phyloP scores from a whole-genome alignment of 2,888 invertebrate genomes.

The Platycnemis pennipes region DNA sequence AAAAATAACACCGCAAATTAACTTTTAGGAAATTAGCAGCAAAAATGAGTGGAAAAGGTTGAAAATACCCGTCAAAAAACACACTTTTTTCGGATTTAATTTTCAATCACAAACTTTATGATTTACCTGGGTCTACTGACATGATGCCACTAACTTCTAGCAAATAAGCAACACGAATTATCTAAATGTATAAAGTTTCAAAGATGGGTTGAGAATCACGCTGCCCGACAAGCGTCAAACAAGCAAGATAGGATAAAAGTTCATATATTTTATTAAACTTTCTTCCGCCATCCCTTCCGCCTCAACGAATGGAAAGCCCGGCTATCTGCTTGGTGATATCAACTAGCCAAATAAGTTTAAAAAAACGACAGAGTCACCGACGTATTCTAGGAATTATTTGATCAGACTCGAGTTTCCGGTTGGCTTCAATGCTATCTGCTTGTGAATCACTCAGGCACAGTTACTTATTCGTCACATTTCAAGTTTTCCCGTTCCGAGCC shows the following conservation, averaged over 20 bases:
- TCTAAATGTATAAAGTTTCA: too few species aligned
- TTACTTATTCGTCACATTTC: constrained; percentile 38
- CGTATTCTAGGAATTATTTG: constrained; percentile 1
- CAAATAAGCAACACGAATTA: too few species aligned
- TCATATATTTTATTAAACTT: background rate
- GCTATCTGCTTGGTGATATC: background rate
- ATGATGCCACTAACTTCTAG: too few species aligned
- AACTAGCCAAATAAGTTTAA: background rate
- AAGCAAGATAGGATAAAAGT: too few species aligned
- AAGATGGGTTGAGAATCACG: background rate
- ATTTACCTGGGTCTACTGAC: too few species aligned
- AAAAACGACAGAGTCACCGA: background rate
- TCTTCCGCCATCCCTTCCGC: background rate
- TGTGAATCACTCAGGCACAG: constrained; percentile 31
- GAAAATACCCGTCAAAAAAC: too few species aligned
- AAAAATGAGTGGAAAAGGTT: too few species aligned
- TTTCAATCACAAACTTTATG: too few species aligned
- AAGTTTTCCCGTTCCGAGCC: constrained; percentile 6
- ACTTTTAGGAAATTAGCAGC: too few species aligned
- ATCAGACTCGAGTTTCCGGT: background rate
- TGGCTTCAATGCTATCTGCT: background rate
- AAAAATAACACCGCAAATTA: too few species aligned
- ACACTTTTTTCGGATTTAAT: too few species aligned
- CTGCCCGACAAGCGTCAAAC: background rate
- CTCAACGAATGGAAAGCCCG: background rate